These are phyloP conservation scores for Subacronicta megacephala DNA, from an alignment of 2,888 invertebrate species.

Conservation along the genomic window DNA sequence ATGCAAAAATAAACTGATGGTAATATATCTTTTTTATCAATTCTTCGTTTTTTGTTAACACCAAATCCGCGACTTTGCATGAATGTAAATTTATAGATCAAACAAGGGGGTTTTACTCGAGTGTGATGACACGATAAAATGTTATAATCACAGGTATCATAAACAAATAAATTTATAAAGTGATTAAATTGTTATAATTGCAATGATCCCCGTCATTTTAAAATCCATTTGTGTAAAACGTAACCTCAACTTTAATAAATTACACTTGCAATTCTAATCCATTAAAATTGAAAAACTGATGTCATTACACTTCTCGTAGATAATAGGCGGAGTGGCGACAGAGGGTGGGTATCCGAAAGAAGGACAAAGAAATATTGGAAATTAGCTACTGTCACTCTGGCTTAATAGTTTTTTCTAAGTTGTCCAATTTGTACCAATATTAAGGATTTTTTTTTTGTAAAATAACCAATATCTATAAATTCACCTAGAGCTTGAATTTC, in stretches of 20 bases:
- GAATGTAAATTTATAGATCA: conserved; percentile 34
- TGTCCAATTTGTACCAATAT: no score
- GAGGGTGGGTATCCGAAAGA: background rate
- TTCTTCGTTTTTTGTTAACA: conserved; percentile 21
- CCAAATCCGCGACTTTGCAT: conserved; percentile 31
- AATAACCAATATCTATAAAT: background rate
- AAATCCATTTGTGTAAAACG: conserved; percentile 6
- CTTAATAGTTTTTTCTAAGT: no score
- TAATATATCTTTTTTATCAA: background rate
- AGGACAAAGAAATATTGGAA: background rate
- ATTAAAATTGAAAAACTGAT: conserved; percentile 4
- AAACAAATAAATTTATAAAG: conserved; percentile 7
- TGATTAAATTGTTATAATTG: background rate
- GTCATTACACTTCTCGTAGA: no score
- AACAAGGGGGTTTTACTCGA: conserved; percentile 56
- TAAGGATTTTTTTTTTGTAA: no score
- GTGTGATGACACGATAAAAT: conserved; percentile 31
- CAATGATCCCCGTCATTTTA: background rate
- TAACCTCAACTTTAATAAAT: conserved; percentile 1
- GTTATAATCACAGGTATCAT: conserved; percentile 59
- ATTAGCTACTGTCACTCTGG: background rate
- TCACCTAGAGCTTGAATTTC: no score
- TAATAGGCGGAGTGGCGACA: conserved; percentile 1
- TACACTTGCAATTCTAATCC: conserved; percentile 2
- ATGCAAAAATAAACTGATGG: conserved; percentile 27